Conservation (phyloP, 2,113 vertebrate species). For the Phodopus roborovskii region DNA sequence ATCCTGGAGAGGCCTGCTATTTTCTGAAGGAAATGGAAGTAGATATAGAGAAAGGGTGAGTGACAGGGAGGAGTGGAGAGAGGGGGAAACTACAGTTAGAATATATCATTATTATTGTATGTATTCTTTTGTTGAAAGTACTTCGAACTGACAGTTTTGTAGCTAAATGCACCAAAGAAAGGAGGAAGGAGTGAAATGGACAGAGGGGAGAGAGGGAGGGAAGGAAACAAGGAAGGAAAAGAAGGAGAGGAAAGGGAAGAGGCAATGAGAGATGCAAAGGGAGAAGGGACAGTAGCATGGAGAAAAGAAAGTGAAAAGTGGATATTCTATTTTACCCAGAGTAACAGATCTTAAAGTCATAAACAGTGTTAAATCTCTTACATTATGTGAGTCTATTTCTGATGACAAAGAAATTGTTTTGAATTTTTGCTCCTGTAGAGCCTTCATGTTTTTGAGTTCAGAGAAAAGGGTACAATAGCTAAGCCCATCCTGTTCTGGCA, state of each 20-base stretch:
- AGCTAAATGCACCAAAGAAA: neutral
- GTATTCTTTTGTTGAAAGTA: neutral
- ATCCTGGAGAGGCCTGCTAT: neutral
- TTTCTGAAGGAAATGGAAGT: neutral
- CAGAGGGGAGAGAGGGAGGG: neutral
- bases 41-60: neutral
- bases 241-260: neutral
- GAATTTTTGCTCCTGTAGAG: neutral
- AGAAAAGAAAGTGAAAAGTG: neutral
- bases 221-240: neutral
- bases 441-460: neutral
- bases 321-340: neutral
- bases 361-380: neutral
- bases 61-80: neutral
- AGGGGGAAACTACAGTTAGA: neutral
- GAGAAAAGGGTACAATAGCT: neutral
- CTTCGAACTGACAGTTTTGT: slow-evolving; percentile 26
- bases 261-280: neutral
- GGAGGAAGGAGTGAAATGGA: neutral
- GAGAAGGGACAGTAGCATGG: too few species aligned
- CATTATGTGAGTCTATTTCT: neutral
- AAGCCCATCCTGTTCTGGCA: neutral
- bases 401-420: neutral
- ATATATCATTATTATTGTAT: too few species aligned
- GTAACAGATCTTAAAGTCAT: neutral